These are phyloP conservation scores for Umimayanthus chanpuru DNA, from an alignment of 92 coral and sea anemone genomes.

Conservation along the genomic window DNA sequence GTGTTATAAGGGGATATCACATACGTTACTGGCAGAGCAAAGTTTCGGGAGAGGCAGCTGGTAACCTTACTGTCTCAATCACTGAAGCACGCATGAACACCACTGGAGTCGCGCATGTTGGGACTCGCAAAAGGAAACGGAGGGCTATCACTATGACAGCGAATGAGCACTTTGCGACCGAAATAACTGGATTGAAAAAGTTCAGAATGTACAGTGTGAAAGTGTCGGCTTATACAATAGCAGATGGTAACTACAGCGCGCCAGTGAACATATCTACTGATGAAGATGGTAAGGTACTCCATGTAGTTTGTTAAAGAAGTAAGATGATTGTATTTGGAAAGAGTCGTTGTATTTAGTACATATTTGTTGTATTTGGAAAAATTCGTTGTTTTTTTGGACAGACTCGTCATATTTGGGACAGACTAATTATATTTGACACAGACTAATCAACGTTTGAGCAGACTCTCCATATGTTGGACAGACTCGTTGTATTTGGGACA, in stretches of 20 bases:
- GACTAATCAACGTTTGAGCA: too few relatives aligned
- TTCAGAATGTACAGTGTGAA: not conserved
- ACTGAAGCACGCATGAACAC: conserved; percentile 2
- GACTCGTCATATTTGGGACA: too few relatives aligned
- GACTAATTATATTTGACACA: too few relatives aligned
- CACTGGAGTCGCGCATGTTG: not conserved
- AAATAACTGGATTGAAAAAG: conserved; percentile 18
- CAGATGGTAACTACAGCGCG: conserved; percentile 4
- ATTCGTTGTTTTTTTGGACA: too few relatives aligned
- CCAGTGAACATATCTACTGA: not conserved
- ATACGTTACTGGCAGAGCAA: not conserved
- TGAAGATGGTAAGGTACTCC: conserved; percentile 22
- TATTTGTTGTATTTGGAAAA: too few relatives aligned
- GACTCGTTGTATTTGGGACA: too few relatives aligned
- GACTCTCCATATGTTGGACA: too few relatives aligned
- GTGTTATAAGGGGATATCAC: conserved; percentile 8
- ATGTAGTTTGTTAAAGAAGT: not conserved
- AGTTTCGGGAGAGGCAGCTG: not conserved
- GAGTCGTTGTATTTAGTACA: too few relatives aligned
- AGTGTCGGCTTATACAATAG: conserved; percentile 16
- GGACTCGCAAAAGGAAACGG: not conserved
- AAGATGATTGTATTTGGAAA: not conserved
- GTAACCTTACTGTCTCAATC: not conserved
- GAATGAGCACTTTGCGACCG: not conserved
- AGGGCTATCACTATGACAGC: not conserved